Percentiles rank a stretch among this genome's conserved stretches.
These are phyloP conservation scores for Augochlora pura DNA, from an alignment of 1,140 invertebrate genomes.

Conservation along the genomic window DNA sequence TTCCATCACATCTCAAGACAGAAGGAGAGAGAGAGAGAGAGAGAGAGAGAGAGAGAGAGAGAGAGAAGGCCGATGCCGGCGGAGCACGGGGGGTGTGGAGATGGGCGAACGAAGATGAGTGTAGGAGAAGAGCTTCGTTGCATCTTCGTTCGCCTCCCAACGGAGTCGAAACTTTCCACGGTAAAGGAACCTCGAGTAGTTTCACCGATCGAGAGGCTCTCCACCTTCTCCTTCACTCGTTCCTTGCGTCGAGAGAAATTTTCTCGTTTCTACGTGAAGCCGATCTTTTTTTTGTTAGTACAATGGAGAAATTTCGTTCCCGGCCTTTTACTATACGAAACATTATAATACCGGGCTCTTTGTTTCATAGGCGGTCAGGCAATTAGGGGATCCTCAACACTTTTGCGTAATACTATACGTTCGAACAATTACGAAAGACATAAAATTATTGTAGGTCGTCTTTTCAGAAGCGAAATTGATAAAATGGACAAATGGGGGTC, in stretches of 20 bases:
- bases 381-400: no score
- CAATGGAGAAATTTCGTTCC: slow-evolving; percentile 52
- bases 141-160: slow-evolving; percentile 54
- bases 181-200: slow-evolving; percentile 66
- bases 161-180: slow-evolving; percentile 64
- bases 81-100: background rate
- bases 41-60: slow-evolving; percentile 43
- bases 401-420: no score
- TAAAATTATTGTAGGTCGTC: no score
- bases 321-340: background rate
- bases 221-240: slow-evolving; percentile 51
- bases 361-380: no score
- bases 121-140: slow-evolving; percentile 52
- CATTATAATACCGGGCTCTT: no score
- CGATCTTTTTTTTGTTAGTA: slow-evolving; percentile 50
- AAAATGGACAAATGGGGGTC: no score
- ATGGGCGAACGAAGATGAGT: slow-evolving; percentile 19
- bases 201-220: slow-evolving; percentile 65
- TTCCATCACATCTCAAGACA: slow-evolving; percentile 65
- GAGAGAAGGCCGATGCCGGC: slow-evolving; percentile 14
- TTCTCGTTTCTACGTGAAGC: slow-evolving; percentile 55
- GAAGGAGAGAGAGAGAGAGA: slow-evolving; percentile 31
- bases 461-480: no score
- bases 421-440: no score
- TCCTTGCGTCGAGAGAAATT: slow-evolving; percentile 52